Base-by-base conservation (phyloP, 2,797 vertebrate species). In the Lepilemur ruficaudatus region DNA sequence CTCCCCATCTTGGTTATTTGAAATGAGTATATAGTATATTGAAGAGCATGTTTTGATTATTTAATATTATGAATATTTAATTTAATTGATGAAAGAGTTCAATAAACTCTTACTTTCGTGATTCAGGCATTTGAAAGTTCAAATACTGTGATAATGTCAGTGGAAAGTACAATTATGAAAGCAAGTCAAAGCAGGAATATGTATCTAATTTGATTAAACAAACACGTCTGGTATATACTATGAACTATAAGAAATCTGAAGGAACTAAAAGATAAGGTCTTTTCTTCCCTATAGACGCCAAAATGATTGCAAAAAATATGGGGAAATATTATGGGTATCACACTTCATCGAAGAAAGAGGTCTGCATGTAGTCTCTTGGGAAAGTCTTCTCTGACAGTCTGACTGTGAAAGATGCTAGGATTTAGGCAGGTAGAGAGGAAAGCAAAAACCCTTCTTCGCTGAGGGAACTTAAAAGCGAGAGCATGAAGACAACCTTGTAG, bases 251-350 rank as follows among this genome's bases (percentile, higher is more conserved):
- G 8, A n/a, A 78, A 73, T 35, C 1, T 65, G n/a, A 65, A 87
- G 5, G 2, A 43, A 67, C 1, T 22, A 5, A 72, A 69, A 69
- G 8, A 13, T 1, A 43, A 10, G 1, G 18, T 32, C 0, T 4
- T 75, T 73, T 72, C 25, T 78, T 15, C 14, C 10, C 4, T 61
- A 3, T 0, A 32, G 35, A 83, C 76, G 22, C 55, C 35, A 38
- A 94, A 81, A 46, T 50, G 8, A 70, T 23, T 67, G 2, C 12
- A 43, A 35, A 52, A 48, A 38, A 50, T 11, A 7, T 5, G 23
- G n/a, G 1, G 0, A 38, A 59, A n/a, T 55, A 57, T 25, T 43
- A 20, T 7, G 3, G 9, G 6, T 2, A 2, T 3, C 6, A 28
- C 46, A 20, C 4, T 59, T 23, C 41, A 73, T 10, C 32, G 10